Percentiles rank a stretch among this genome's conserved stretches.
phyloP scores from a whole-genome alignment of 2,888 invertebrate species.

The Rhagium mordax region DNA sequence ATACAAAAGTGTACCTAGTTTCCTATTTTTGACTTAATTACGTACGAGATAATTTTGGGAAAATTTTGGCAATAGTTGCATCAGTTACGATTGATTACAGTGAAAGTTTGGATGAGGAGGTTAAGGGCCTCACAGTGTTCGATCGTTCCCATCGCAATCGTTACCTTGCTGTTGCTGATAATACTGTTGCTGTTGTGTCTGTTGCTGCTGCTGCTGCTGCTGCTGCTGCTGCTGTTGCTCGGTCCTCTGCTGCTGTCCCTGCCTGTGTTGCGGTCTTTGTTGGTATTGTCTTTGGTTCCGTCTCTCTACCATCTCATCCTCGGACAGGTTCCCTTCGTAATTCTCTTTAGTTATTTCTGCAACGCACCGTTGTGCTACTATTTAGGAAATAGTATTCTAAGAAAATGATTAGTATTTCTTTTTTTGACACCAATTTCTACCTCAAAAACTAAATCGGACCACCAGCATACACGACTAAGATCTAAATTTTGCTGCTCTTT shows the following conservation, averaged over 20 bases:
- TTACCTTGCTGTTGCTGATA: slow-evolving; percentile 66
- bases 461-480: slow-evolving; percentile 44
- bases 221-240: slow-evolving; percentile 67
- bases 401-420: slow-evolving; percentile 60
- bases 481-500: slow-evolving; percentile 29
- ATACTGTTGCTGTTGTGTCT: slow-evolving; percentile 65
- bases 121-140: neutral
- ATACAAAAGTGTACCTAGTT: too few species aligned
- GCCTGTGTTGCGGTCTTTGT: slow-evolving; percentile 63
- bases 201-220: slow-evolving; percentile 67
- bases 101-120: neutral
- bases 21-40: too few species aligned
- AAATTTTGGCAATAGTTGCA: too few species aligned
- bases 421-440: slow-evolving; percentile 59
- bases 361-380: slow-evolving; percentile 69
- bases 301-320: slow-evolving; percentile 76
- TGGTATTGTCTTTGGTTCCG: slow-evolving; percentile 65
- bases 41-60: too few species aligned
- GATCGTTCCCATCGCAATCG: neutral
- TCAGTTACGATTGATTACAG: too few species aligned
- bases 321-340: slow-evolving; percentile 80
- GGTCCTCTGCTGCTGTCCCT: slow-evolving; percentile 65
- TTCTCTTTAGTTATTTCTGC: slow-evolving; percentile 89
- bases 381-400: slow-evolving; percentile 58
- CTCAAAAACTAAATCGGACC: slow-evolving; percentile 47